Percentiles rank a stretch among this genome's conserved stretches.
These are phyloP conservation scores for Actinemys pallida DNA, from an alignment of 2,113 vertebrate species.

Conservation along the genomic window DNA sequence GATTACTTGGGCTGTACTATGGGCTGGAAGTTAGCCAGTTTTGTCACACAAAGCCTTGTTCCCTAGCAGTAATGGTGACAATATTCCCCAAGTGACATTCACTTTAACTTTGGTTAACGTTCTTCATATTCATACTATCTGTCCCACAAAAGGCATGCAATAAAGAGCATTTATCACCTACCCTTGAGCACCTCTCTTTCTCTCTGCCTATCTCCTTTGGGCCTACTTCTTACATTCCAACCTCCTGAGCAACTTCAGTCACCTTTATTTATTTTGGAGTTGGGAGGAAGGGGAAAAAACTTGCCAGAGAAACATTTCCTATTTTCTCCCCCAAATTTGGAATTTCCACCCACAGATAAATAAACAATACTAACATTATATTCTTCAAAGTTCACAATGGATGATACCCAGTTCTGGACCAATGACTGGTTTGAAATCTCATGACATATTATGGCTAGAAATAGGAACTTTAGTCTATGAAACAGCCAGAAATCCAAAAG, in stretches of 20 bases:
- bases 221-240: background rate
- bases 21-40: no score
- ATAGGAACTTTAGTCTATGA: background rate
- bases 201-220: background rate
- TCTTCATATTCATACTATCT: background rate
- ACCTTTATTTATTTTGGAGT: background rate
- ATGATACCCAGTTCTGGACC: background rate
- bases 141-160: background rate
- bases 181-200: background rate
- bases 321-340: background rate
- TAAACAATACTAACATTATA: background rate
- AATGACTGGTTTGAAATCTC: background rate
- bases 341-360: background rate
- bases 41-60: no score
- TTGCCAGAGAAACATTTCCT: background rate
- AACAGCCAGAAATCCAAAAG: background rate
- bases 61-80: no score
- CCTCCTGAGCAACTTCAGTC: background rate
- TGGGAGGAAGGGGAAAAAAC: background rate
- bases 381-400: background rate
- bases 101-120: no score
- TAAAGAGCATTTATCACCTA: background rate
- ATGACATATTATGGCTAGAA: background rate
- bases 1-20: no score
- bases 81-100: no score